phyloP scores from a whole-genome alignment of 2,888 invertebrate species.

The Cacoxenus indagator region DNA sequence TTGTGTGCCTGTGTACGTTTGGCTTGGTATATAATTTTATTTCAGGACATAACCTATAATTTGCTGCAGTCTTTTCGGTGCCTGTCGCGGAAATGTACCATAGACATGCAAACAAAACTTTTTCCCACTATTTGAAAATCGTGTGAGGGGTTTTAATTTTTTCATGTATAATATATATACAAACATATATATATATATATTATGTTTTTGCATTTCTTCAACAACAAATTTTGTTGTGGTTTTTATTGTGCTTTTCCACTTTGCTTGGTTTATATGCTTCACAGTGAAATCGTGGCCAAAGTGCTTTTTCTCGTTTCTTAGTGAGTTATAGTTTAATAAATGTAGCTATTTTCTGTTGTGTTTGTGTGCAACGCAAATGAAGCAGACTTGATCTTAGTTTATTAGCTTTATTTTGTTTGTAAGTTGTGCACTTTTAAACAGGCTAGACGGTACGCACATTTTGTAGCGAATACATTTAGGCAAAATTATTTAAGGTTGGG shows the following conservation, averaged over 20 bases:
- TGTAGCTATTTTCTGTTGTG: constrained; percentile 41
- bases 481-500: no score
- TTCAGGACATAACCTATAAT: constrained; percentile 54
- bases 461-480: not conserved
- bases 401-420: not conserved
- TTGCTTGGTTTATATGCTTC: constrained; percentile 5
- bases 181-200: not conserved
- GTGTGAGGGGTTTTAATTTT: constrained; percentile 28
- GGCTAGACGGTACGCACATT: not conserved
- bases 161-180: not conserved
- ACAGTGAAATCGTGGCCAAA: constrained; percentile 36
- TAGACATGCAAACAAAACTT: constrained; percentile 65
- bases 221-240: not conserved
- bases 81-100: constrained; percentile 64
- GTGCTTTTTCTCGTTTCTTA: constrained; percentile 51
- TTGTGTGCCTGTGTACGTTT: not conserved
- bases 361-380: not conserved
- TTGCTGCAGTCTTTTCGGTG: constrained; percentile 58
- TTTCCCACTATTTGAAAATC: constrained; percentile 52
- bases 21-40: constrained; percentile 40
- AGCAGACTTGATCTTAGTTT: not conserved
- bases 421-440: not conserved
- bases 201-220: not conserved
- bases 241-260: constrained; percentile 1
- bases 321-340: constrained; percentile 62